A percentile compares a stretch with the other conserved stretches of the same genome.
Evolutionary conservation across 2,888 invertebrate genomes (phyloP).

Genomic region (Meta bourneti): DNA sequence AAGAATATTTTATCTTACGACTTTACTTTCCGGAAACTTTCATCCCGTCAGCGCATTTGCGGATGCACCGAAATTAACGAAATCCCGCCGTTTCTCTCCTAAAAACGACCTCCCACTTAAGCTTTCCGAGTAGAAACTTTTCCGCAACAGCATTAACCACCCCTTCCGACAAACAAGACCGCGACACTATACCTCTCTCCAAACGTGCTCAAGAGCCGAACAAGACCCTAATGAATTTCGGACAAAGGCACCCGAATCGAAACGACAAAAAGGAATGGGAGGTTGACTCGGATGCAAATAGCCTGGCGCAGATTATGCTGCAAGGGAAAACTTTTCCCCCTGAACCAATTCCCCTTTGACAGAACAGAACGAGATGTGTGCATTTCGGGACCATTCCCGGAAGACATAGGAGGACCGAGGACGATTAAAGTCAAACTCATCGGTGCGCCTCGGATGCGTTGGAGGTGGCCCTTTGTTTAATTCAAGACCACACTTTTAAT

Average conservation of each 20-base stretch:
- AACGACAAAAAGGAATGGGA: conserved; percentile 43
- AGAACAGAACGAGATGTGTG: conserved; percentile 41
- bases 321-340: conserved; percentile 23
- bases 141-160: conserved; percentile 29
- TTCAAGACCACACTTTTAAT: conserved; percentile 74
- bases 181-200: neutral
- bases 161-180: neutral
- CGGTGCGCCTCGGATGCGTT: neutral
- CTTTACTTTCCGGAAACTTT: neutral
- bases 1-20: neutral
- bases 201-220: conserved; percentile 68
- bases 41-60: neutral
- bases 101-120: neutral
- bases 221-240: conserved; percentile 65
- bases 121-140: conserved; percentile 7
- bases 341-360: conserved; percentile 20
- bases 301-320: neutral
- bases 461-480: conserved; percentile 43
- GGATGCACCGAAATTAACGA: neutral
- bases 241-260: conserved; percentile 45
- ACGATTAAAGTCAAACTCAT: conserved; percentile 31
- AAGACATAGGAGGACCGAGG: neutral
- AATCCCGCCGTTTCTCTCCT: neutral
- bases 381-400: conserved; percentile 17
- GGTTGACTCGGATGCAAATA: conserved; percentile 36